Evolutionary conservation across 37 sponge, comb jelly and placozoan genomes (phyloP).

Genomic region (Diacarnus erythraeanus): DNA sequence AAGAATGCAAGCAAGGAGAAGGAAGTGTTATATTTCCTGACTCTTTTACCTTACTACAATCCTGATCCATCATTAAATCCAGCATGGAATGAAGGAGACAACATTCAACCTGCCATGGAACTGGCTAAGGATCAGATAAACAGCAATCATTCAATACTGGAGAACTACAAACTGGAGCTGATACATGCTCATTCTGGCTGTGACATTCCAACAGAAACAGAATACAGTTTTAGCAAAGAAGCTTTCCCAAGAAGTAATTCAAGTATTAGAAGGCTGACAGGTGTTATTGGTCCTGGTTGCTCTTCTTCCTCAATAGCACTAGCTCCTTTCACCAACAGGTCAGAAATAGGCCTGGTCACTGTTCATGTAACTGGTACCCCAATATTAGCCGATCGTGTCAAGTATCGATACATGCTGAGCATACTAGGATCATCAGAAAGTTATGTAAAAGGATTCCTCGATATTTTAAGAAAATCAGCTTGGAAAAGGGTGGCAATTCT

Average conservation of each 20-base stretch:
- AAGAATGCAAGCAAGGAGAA: background rate
- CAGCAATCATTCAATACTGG: background rate
- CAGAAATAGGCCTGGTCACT: constrained; percentile 5
- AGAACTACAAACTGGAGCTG: constrained; percentile 15
- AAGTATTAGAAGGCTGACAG: background rate
- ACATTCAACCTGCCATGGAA: background rate
- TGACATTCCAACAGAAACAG: background rate
- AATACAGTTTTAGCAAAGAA: background rate
- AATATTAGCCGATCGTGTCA: background rate
- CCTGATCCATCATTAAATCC: constrained; percentile 1
- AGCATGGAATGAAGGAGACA: background rate
- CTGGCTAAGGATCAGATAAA: constrained; percentile 18
- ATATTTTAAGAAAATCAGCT: background rate
- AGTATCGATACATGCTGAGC: constrained; percentile 20
- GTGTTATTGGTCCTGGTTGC: constrained; percentile 46
- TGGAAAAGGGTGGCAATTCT: constrained; percentile 13
- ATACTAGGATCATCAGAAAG: constrained; percentile 14
- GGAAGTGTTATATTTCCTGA: background rate
- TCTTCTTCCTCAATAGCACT: constrained; percentile 10
- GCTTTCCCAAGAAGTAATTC: background rate
- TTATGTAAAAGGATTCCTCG: background rate
- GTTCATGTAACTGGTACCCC: constrained; percentile 23
- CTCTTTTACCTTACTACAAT: constrained; percentile 1
- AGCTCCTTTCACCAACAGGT: background rate
- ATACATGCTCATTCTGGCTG: constrained; percentile 33